Conservation (phyloP, 2,888 invertebrate species). For the Heteromyza rotundicornis region DNA sequence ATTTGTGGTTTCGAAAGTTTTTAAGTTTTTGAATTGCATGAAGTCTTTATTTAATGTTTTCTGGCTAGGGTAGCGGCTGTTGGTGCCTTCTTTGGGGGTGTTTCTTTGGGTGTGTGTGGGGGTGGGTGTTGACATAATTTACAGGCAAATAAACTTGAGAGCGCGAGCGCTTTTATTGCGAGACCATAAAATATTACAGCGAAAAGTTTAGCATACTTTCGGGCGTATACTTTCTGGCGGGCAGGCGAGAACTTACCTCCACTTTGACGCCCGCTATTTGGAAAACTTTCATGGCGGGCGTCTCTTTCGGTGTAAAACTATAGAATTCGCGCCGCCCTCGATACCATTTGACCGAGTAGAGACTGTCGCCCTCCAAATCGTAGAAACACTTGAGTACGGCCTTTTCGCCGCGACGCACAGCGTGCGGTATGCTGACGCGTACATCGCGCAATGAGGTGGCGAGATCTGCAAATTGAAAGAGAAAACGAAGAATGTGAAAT, state of each 20-base stretch:
- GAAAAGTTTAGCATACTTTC: background rate
- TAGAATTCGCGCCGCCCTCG: conserved; percentile 81
- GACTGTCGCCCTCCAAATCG: conserved; percentile 75
- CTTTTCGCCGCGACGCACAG: conserved; percentile 69
- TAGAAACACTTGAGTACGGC: conserved; percentile 73
- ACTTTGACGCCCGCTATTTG: conserved; percentile 73
- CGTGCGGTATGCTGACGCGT: conserved; percentile 69
- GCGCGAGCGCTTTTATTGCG: background rate
- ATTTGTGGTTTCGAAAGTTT: background rate
- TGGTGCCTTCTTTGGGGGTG: no score
- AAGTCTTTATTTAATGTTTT: conserved; percentile 1
- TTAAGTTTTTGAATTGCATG: background rate
- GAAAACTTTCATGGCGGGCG: conserved; percentile 74
- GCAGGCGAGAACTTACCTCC: conserved; percentile 75
- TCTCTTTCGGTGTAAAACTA: conserved; percentile 76
- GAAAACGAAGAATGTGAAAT: conserved; percentile 12
- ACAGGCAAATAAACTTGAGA: background rate
- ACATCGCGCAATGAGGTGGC: conserved; percentile 66
- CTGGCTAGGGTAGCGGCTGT: background rate
- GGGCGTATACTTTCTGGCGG: background rate
- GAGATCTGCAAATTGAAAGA: conserved; percentile 36
- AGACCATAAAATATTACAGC: background rate
- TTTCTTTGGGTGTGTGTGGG: no score
- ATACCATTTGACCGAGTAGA: conserved; percentile 87
- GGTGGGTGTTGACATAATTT: background rate